Evolutionary conservation across 2,888 invertebrate genomes (phyloP), one percentile per base, ranked within the genome.

Genomic region (Abrostola triplasia): DNA sequence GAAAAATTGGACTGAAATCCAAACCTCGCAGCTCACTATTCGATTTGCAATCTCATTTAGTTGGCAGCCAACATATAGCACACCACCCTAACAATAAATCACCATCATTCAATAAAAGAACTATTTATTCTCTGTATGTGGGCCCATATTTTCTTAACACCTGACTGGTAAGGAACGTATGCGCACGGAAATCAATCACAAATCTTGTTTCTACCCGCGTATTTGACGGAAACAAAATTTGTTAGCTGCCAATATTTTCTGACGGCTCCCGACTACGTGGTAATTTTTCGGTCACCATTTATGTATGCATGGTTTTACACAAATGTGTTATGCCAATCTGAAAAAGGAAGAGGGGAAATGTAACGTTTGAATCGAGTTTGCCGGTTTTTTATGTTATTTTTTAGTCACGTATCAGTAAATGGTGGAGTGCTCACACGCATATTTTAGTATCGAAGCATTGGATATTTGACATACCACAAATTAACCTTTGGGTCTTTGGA

Each of bases 131-230:
- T 64, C 47, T 62, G 69, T 72, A 62, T 75, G 70, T 57, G 50
- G 58, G 60, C 54, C 58, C 73, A 78, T 76, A 79, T 81, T 82
- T 81, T 77, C 73, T 76, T 65, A 70, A 74, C 83, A 83, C 80
- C 82, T 84, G 82, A 73, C 61, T 75, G 65, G 51, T 63, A 61
- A 70, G 74, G 63, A 75, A 81, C 79, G 81, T 84, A 87, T 84
- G 84, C 82, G 82, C 75, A 72, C 83, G 88, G 88, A 90, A 90
- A 90, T 89, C 90, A 90, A 89, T 89, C 90, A 85, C 87, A 90
- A 89, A 90, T 87, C 86, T 82, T 79, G 82, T 89, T 89, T 79
- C 76, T 75, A 78, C 80, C 82, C 80, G 81, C 84, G 84, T 80
- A 84, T 87, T 84, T 79, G 83, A 77, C 80, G 86, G 86, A 85